Evolutionary conservation across 35 echinoderm and acorn worm species (phyloP).

Genomic region (Holothuria glaberrima): DNA sequence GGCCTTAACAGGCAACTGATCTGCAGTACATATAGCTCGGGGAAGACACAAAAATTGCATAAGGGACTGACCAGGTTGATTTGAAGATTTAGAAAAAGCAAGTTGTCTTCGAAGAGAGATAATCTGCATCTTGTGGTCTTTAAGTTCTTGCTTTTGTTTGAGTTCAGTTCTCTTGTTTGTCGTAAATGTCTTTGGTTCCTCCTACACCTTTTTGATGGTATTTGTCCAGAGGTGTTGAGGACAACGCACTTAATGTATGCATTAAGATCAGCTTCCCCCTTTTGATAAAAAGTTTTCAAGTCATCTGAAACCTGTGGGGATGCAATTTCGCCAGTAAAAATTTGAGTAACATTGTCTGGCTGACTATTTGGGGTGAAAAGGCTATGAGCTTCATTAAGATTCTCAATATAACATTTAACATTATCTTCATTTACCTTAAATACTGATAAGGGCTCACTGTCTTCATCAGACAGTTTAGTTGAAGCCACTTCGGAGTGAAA

Average conservation of each 20-base stretch:
- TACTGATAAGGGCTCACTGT: not conserved
- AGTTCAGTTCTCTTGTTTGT: not conserved
- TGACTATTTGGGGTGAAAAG: not conserved
- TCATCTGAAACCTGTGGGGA: not conserved
- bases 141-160: conserved; percentile 46
- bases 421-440: conserved; percentile 5
- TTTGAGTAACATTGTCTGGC: conserved; percentile 9
- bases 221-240: conserved; percentile 27
- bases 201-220: conserved; percentile 20
- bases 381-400: not conserved
- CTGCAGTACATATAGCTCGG: conserved; percentile 32
- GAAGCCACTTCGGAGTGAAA: not conserved
- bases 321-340: conserved; percentile 41
- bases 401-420: conserved; percentile 20
- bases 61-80: conserved; percentile 36
- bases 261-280: conserved; percentile 36
- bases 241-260: conserved; percentile 57
- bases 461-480: not conserved
- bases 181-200: conserved; percentile 49
- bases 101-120: conserved; percentile 60
- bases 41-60: conserved; percentile 53
- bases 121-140: conserved; percentile 60
- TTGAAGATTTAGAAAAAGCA: conserved; percentile 54
- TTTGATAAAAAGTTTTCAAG: conserved; percentile 32
- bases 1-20: conserved; percentile 55